A percentile compares a stretch with the other conserved stretches of the same genome.
These are phyloP conservation scores for Zonotrichia albicollis DNA, from an alignment of 2,797 vertebrate species.

Conservation along the genomic window DNA sequence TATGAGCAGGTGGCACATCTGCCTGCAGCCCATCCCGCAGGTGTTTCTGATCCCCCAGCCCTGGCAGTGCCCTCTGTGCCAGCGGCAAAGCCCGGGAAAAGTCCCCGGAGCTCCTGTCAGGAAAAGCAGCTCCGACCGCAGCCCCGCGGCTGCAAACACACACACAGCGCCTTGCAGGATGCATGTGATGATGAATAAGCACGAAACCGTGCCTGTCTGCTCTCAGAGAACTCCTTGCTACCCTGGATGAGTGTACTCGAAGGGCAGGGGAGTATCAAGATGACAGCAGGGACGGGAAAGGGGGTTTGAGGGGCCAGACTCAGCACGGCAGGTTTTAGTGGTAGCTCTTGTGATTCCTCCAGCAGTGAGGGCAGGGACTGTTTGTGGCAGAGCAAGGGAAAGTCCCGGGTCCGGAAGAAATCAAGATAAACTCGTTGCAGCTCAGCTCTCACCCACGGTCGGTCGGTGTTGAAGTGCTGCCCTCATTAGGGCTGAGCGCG, in stretches of 20 bases:
- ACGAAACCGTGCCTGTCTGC: not conserved
- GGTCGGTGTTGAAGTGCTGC: not conserved
- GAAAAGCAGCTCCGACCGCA: not conserved
- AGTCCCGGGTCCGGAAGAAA: not conserved
- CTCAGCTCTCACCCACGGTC: not conserved
- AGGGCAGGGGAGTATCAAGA: not conserved
- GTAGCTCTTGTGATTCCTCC: not conserved
- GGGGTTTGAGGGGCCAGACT: not conserved
- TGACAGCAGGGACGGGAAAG: not conserved
- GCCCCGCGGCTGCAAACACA: fast-evolving
- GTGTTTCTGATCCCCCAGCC: not conserved
- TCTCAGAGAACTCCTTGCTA: not conserved
- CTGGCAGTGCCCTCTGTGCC: fast-evolving
- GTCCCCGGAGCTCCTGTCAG: not conserved
- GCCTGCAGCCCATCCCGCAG: fast-evolving
- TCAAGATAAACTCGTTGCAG: fast-evolving
- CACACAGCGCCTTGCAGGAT: not conserved
- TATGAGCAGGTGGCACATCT: fast-evolving
- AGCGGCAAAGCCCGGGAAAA: not conserved
- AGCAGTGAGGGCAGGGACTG: not conserved
- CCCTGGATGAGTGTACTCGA: not conserved
- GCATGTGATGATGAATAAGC: constrained; percentile 43
- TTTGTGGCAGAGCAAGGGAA: not conserved
- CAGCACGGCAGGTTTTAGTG: not conserved
- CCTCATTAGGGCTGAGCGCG: not conserved